Evolutionary conservation across 2,888 invertebrate genomes (phyloP), one percentile per base, ranked within the genome.

Genomic region (Hemicrepidius hirtus): DNA sequence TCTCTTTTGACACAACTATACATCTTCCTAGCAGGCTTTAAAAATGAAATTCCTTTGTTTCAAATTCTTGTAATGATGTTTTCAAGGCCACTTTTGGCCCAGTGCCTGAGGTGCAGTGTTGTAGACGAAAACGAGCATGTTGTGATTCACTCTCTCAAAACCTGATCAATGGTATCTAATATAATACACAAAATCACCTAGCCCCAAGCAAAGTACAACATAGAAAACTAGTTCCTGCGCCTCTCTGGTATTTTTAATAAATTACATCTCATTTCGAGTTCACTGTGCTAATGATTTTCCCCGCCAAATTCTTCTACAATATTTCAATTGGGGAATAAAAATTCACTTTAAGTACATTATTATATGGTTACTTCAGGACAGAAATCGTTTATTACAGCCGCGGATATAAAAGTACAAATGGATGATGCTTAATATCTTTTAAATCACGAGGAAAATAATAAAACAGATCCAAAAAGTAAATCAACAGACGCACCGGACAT

Each of bases 1-100:
- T 20, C 32, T 32, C 21, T n/a, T 28, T 13, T 20, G 13, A 21
- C 50, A 50, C 9, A 18, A 35, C 35, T 35, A 35, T 57, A 57
- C 28, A 57, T 18, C 57, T 24, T 50, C 32, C 32, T 32, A 32
- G 32, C 32, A 21, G 62, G 50, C 53, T 49, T 57, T 55, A 53
- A 73, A 69, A 70, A 53, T 46, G 60, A 66, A 69, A 70, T 60
- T 80, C 80, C 81, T 82, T 82, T 80, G 81, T 81, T 80, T 78
- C 76, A 75, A 78, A 79, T 80, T 79, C 80, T 75, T 78, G 78
- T 80, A 80, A 80, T 80, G 79, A 77, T 81, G 81, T 74, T 81
- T 82, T 83, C 82, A 84, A 84, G 84, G 84, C 83, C 83, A 84
- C 80, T 83, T 82, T 82, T 84, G 84, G 83, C 84, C 84, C 83